These are phyloP conservation scores for Noctuana brunneofusca DNA, from an alignment of 2,888 invertebrate genomes.

Conservation along the genomic window DNA sequence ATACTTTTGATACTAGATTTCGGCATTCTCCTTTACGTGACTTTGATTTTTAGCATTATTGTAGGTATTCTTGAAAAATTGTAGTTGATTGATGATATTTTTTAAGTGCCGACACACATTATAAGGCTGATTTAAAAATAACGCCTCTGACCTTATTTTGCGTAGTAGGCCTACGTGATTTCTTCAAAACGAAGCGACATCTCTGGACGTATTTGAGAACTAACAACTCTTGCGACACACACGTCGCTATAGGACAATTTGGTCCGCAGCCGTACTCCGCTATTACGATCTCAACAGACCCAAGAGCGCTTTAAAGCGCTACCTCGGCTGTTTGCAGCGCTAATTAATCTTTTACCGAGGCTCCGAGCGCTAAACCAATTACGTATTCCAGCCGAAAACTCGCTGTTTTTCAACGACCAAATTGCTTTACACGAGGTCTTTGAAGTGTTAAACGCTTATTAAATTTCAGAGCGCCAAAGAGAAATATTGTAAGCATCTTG, in stretches of 20 bases:
- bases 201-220: not conserved
- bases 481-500: conserved; percentile 53
- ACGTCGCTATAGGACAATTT: not conserved
- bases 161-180: not conserved
- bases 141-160: too few species aligned
- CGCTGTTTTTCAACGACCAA: conserved; percentile 75
- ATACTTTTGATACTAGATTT: too few species aligned
- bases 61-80: too few species aligned
- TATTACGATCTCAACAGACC: conserved; percentile 52
- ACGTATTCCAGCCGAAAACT: conserved; percentile 71
- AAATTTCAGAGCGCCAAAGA: conserved; percentile 74
- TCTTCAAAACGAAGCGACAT: not conserved
- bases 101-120: too few species aligned
- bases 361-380: conserved; percentile 74
- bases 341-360: conserved; percentile 76
- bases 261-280: conserved; percentile 25
- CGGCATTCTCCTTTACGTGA: too few species aligned
- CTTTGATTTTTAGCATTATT: too few species aligned
- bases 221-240: not conserved
- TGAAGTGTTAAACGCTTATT: conserved; percentile 81
- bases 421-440: conserved; percentile 76
- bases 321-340: conserved; percentile 67
- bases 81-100: too few species aligned
- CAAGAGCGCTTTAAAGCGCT: conserved; percentile 61
- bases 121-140: too few species aligned